Percentiles rank a stretch among this genome's conserved stretches.
These are phyloP conservation scores for Thaumetopoea pityocampa DNA, from an alignment of 1,140 invertebrate genomes.

Conservation along the genomic window DNA sequence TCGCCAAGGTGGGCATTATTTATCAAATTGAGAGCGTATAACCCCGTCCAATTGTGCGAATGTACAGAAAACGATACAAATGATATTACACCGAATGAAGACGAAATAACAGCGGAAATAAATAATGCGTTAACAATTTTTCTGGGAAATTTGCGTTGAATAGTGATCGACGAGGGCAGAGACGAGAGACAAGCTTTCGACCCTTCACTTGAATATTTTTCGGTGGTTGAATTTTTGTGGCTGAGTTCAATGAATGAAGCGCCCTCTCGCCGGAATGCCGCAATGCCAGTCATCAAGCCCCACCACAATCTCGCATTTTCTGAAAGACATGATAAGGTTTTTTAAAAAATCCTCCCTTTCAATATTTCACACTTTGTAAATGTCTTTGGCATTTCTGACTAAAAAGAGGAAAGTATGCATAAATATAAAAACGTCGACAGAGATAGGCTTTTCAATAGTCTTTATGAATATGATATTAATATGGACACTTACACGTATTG, in stretches of 20 bases:
- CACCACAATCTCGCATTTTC: slow-evolving; percentile 22
- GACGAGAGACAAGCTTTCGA: slow-evolving; percentile 22
- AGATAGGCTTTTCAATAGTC: too few species aligned
- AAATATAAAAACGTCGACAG: slow-evolving; percentile 2
- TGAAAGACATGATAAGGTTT: slow-evolving; percentile 29
- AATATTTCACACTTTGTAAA: slow-evolving; percentile 21
- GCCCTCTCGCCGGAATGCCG: slow-evolving; percentile 21
- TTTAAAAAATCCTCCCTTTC: slow-evolving; percentile 13
- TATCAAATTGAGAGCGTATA: too few species aligned
- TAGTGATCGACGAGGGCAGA: slow-evolving; percentile 28
- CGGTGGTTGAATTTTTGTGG: slow-evolving; percentile 23
- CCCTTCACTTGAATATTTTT: slow-evolving; percentile 30
- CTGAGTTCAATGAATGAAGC: slow-evolving; percentile 29
- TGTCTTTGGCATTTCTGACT: too few species aligned
- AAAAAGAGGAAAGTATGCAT: slow-evolving; percentile 3
- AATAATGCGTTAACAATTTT: slow-evolving; percentile 39
- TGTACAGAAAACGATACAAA: too few species aligned
- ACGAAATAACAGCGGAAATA: slow-evolving; percentile 17
- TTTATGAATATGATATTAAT: too few species aligned
- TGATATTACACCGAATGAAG: too few species aligned
- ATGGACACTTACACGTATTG: too few species aligned
- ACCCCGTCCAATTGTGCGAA: too few species aligned
- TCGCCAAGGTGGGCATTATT: too few species aligned
- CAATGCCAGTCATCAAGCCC: slow-evolving; percentile 38
- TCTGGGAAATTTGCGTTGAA: slow-evolving; percentile 45